phyloP scores from a whole-genome alignment of 2,113 vertebrate genomes.

The Balaeniceps rex region DNA sequence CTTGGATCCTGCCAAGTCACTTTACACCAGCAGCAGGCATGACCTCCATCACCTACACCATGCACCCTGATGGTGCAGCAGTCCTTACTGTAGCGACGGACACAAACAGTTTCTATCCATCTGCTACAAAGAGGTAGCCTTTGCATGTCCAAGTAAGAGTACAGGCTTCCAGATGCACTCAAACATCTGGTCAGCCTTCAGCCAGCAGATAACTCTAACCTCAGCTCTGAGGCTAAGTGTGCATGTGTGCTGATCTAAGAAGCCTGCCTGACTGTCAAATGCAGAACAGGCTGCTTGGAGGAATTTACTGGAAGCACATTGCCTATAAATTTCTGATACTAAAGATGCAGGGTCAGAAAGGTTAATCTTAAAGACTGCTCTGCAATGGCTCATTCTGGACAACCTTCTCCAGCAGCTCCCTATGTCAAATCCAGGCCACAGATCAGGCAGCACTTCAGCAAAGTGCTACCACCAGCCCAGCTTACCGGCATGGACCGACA shows the following conservation, averaged over 20 bases:
- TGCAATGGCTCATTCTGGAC: background rate
- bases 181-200: background rate
- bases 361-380: background rate
- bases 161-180: background rate
- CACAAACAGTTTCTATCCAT: background rate
- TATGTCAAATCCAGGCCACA: background rate
- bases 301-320: conserved; percentile 7
- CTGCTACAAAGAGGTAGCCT: background rate
- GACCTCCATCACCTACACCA: background rate
- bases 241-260: background rate
- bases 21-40: background rate
- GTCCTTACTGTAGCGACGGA: background rate
- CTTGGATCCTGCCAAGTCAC: background rate
- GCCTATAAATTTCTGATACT: background rate
- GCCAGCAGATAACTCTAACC: background rate
- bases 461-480: background rate
- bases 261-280: background rate
- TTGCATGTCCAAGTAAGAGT: background rate
- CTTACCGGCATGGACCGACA: background rate
- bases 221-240: background rate
- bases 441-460: background rate
- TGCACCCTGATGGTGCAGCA: background rate
- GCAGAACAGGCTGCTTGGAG: background rate
- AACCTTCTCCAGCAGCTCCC: background rate
- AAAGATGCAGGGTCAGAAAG: background rate